Evolutionary conservation across 1,140 invertebrate species (phyloP), one percentile per base, ranked within the genome.

Genomic region (Onthophagus taurus): DNA sequence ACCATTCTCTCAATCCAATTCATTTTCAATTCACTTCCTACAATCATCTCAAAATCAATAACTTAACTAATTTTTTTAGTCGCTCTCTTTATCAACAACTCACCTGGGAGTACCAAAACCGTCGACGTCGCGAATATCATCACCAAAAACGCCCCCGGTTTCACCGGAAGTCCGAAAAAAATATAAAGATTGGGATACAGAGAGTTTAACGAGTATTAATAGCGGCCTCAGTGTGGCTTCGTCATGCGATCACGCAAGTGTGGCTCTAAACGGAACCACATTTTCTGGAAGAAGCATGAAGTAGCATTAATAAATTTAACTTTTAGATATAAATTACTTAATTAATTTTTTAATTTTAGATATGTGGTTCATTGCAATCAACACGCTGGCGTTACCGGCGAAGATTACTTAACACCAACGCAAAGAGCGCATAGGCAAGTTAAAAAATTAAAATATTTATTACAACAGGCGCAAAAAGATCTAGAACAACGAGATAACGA

Each of bases 361-460:
- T 87, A 87, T 60, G 81, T 88, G 19, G 75, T 89, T 18, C 85
- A 89, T 61, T 89, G 85, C 59, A 82, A 81, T 9, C 78, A 81
- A 49, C 78, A 84, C 61, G 75, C 77, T n/a, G 77, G 76, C 0
- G 72, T 80, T 23, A 73, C 77, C 39, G 78, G 75, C 7, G 78
- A 85, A 34, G 83, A 88, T 55, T 90, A 90, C 63, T 69, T 90
- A 17, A 89, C 87, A 26, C 87, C 87, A 2, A 89, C 87, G 1
- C 87, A 91, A 59, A 68, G 86, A 48, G 83, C 85, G 5, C 80
- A 85, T 53, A 72, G 77, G 50, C 83, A 87, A 65, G 79, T 91
- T 13, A 72, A 81, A 34, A 77, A 80, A 38, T 67, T 81, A 6
- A 78, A 88, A 74, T 69, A 71, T 39, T 64, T 85, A 5, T 65